Conservation (phyloP, 2,888 invertebrate genomes). For the Phymatocera aterrima region DNA sequence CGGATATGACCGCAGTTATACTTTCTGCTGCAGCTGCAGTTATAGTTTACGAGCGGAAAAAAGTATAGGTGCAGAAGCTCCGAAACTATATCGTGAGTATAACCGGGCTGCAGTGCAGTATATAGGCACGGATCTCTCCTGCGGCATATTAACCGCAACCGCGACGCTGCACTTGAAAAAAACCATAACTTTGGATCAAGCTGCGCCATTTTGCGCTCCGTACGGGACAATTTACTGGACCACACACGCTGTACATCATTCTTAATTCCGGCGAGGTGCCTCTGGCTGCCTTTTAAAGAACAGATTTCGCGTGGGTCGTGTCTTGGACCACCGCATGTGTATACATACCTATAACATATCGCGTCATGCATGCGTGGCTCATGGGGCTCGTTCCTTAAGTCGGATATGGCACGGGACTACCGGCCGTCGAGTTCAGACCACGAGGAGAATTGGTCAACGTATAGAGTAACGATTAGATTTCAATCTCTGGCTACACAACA, state of each 20-base stretch:
- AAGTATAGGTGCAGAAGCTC: not conserved
- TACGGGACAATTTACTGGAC: slow-evolving; percentile 65
- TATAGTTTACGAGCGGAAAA: slow-evolving; percentile 1
- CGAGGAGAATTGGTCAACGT: not conserved
- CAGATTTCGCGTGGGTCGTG: slow-evolving; percentile 41
- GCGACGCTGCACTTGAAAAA: not conserved
- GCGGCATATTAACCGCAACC: no score
- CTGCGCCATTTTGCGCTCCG: slow-evolving; percentile 65
- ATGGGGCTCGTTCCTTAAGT: not conserved
- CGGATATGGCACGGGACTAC: not conserved
- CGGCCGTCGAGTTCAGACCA: not conserved
- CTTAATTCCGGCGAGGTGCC: slow-evolving; percentile 28
- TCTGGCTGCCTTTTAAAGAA: slow-evolving; percentile 18
- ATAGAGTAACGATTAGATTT: not conserved
- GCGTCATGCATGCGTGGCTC: not conserved
- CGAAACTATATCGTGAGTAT: no score
- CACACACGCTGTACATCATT: slow-evolving; percentile 59
- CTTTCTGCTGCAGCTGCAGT: no score
- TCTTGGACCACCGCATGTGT: not conserved
- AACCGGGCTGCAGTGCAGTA: not conserved
- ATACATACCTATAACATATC: no score
- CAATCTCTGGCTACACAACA: not conserved
- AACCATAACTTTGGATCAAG: slow-evolving; percentile 61
- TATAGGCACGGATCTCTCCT: not conserved
- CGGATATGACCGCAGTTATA: no score